Conservation (phyloP, 2,797 vertebrate species). For the Neostethus bicornis region DNA sequence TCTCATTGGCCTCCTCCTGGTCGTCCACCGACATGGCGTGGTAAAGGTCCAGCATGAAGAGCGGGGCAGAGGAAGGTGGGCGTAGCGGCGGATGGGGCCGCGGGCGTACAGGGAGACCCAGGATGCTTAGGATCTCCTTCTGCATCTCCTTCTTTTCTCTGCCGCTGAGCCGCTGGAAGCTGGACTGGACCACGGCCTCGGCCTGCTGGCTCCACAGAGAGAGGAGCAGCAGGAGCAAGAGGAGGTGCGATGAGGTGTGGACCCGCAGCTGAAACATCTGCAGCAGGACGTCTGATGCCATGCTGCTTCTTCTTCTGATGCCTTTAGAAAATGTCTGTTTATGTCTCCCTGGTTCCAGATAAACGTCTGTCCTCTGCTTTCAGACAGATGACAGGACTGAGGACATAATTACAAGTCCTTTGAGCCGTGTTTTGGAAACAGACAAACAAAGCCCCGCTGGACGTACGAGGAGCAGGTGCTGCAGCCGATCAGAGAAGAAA, state of each 20-base stretch:
- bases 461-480: slow-evolving; percentile 63
- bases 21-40: slow-evolving; percentile 86
- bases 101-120: slow-evolving; percentile 88
- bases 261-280: slow-evolving; percentile 1
- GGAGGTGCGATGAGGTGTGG: slow-evolving; percentile 45
- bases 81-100: slow-evolving; percentile 81
- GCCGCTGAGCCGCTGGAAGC: slow-evolving; percentile 85
- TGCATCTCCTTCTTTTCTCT: slow-evolving; percentile 93
- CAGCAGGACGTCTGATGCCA: slow-evolving; percentile 32
- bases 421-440: slow-evolving; percentile 42
- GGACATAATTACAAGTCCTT: slow-evolving; percentile 57
- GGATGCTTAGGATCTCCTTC: slow-evolving; percentile 91
- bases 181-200: slow-evolving; percentile 81
- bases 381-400: slow-evolving; percentile 47
- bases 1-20: slow-evolving; percentile 75
- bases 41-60: slow-evolving; percentile 97
- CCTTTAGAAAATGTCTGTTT: slow-evolving; percentile 61
- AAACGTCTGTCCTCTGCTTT: slow-evolving; percentile 34
- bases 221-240: slow-evolving; percentile 67
- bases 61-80: slow-evolving; percentile 86
- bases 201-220: slow-evolving; percentile 78
- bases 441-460: slow-evolving; percentile 58
- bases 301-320: slow-evolving; percentile 8
- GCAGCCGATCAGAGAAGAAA: slow-evolving; percentile 36
- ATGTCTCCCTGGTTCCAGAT: slow-evolving; percentile 49